These are phyloP conservation scores for Cyclophora punctaria DNA, from an alignment of 2,888 invertebrate species.

Conservation along the genomic window DNA sequence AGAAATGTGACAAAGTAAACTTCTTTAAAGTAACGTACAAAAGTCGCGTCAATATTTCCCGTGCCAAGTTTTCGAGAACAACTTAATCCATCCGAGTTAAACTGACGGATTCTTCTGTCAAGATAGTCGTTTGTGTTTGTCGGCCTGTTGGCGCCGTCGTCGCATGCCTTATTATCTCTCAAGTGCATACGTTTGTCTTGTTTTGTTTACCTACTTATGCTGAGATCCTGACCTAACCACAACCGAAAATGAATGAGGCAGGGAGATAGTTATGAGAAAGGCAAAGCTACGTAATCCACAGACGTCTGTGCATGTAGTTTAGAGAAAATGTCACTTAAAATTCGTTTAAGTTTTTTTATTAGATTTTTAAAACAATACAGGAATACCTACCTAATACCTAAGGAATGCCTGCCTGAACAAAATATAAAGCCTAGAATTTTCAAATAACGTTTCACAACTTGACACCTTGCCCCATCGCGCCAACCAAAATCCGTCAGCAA, in stretches of 20 bases:
- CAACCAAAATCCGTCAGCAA: background rate
- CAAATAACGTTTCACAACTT: no score
- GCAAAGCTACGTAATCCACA: no score
- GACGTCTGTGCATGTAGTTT: no score
- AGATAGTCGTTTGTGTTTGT: conserved; percentile 43
- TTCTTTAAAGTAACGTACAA: conserved; percentile 16
- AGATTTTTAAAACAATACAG: no score
- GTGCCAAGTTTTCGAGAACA: conserved; percentile 37
- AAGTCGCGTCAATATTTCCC: conserved; percentile 32
- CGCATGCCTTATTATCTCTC: conserved; percentile 26
- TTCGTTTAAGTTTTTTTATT: no score
- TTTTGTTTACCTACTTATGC: conserved; percentile 17
- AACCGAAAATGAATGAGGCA: background rate
- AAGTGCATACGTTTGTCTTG: conserved; percentile 20
- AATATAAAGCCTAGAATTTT: no score
- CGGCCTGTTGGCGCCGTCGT: conserved; percentile 33
- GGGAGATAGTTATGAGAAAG: no score
- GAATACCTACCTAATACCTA: no score
- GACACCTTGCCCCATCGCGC: no score
- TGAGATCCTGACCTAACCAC: conserved; percentile 15
- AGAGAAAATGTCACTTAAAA: no score
- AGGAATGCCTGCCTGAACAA: no score
- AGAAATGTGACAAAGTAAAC: conserved; percentile 5
- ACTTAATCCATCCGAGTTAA: conserved; percentile 51
- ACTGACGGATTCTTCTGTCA: conserved; percentile 43